A percentile compares a stretch with the other conserved stretches of the same genome.
These are phyloP conservation scores for Pelvicachromis taeniatus DNA, from an alignment of 2,113 vertebrate species.

Conservation along the genomic window DNA sequence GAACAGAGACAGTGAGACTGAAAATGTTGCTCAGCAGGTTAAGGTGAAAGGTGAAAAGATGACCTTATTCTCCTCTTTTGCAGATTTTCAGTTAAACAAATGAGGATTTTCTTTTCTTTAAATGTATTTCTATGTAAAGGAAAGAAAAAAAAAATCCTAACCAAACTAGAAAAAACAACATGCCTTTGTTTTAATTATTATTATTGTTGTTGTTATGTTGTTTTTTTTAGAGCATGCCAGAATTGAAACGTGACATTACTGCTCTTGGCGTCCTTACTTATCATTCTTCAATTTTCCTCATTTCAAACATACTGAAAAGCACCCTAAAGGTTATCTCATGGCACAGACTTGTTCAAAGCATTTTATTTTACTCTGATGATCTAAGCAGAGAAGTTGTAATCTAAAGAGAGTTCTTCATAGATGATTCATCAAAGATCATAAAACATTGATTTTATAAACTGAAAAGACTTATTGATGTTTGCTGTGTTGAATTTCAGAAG, in stretches of 20 bases:
- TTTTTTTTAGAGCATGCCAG: neutral
- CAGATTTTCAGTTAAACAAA: neutral
- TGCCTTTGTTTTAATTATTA: no score
- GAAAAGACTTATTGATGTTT: neutral
- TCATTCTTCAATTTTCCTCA: neutral
- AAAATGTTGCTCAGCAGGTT: neutral
- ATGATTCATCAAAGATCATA: neutral
- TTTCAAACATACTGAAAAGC: neutral
- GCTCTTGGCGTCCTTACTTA: neutral
- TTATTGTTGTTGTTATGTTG: accelerated
- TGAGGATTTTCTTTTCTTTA: no score
- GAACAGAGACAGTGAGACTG: neutral
- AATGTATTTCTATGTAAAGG: no score
- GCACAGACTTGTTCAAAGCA: neutral
- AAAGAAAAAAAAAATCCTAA: no score
- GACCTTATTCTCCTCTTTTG: neutral
- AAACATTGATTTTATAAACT: neutral
- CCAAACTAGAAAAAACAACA: no score
- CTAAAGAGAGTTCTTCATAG: neutral
- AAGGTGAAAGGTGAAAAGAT: neutral
- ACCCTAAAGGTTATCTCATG: neutral
- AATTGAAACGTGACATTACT: neutral
- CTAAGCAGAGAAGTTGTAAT: neutral
- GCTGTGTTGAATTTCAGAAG: neutral
- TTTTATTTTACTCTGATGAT: neutral